These are phyloP conservation scores for Hyppa rectilinea DNA, from an alignment of 2,888 invertebrate genomes.

Conservation along the genomic window DNA sequence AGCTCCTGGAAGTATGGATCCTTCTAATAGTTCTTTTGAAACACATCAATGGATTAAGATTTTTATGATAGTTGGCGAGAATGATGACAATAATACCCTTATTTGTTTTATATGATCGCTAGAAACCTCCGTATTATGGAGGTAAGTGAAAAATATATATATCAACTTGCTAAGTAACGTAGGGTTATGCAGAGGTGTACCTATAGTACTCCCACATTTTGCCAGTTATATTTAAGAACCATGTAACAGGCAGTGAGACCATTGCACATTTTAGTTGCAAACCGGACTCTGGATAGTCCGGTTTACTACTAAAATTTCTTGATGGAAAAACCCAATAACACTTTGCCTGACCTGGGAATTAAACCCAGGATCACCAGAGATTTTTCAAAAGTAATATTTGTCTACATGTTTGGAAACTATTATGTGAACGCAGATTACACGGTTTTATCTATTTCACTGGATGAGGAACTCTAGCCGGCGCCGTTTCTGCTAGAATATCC, in stretches of 20 bases:
- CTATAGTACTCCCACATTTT: too few species aligned
- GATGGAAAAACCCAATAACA: too few species aligned
- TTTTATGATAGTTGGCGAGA: not conserved
- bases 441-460: not conserved
- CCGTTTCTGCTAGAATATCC: slow-evolving; percentile 14
- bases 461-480: not conserved
- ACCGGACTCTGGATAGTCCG: too few species aligned
- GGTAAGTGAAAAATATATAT: not conserved
- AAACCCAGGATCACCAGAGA: too few species aligned
- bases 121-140: not conserved
- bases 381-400: too few species aligned
- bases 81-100: not conserved
- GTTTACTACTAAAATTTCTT: too few species aligned
- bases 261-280: too few species aligned
- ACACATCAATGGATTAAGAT: not conserved
- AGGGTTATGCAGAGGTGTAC: too few species aligned
- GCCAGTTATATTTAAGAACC: too few species aligned
- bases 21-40: not conserved
- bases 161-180: not conserved
- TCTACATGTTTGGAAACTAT: not conserved
- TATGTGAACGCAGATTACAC: not conserved
- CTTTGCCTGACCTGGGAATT: too few species aligned
- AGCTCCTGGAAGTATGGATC: not conserved
- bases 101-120: not conserved
- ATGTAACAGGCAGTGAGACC: too few species aligned